Base-by-base conservation (phyloP, 1,140 invertebrate species). In the Rhagoletis pomonella region DNA sequence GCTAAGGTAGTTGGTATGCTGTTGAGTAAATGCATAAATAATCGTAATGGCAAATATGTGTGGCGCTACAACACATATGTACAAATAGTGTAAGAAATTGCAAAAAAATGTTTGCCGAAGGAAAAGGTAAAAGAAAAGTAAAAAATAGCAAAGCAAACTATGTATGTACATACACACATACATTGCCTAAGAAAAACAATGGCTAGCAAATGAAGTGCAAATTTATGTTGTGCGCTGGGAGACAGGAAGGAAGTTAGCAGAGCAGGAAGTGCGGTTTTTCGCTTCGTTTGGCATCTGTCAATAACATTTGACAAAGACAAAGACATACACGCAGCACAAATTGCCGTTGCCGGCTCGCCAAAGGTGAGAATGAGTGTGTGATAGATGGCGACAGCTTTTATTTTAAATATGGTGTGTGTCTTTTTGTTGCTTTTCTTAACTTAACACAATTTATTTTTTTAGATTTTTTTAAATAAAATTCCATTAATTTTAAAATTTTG, bases 1-100 rank as follows among this genome's bases (percentile, higher is more conserved):
- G 29, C 12, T 62, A 4, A 62, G 12, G 60, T n/a, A n/a, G 29
- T 14, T n/a, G 60, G 29, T 29, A 14, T 14, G 12, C 17, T 62
- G n/a, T 3, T 81, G 73, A 55, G 73, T 55, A 81, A 81, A 81
- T 81, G 73, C 73, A 81, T 81, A 81, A 81, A 81, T 55, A 81
- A 81, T 55, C 50, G 7, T 17, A 55, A 50, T n/a, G 44, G 55
- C 73, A 81, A 81, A 81, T 17, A 55, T 73, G 67, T 44, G 67
- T 2, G 2, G 14, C 3, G 67, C 39, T 3, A 42, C 12, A 47
- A 12, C 0, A 67, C 64, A 29, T 6, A 29, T 7, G 60, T 62
- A 62, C 9, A 62, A 62, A 12, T 62, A 62, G 10, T 4, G 12
- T 14, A 62, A 62, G 12, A 62, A 62, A 14, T 62, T 14, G 58